Evolutionary conservation across 2,888 invertebrate species (phyloP).

Genomic region (Xylota segnis): DNA sequence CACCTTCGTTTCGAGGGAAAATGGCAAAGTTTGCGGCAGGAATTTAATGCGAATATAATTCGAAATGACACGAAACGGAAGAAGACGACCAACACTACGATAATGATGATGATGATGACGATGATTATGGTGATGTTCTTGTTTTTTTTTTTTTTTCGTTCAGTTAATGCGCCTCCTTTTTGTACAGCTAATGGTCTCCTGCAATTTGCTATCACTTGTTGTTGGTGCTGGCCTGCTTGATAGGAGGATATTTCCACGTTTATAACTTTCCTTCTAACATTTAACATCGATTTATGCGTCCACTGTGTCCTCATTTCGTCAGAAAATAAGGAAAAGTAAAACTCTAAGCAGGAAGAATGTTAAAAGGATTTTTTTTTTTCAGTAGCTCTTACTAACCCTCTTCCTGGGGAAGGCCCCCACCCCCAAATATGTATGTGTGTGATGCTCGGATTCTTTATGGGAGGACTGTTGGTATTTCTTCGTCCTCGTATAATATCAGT

Average conservation of each 20-base stretch:
- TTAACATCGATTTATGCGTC: slow-evolving; percentile 62
- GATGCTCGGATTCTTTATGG: slow-evolving; percentile 49
- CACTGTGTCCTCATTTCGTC: slow-evolving; percentile 46
- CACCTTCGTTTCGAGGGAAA: slow-evolving; percentile 14
- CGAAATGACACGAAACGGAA: slow-evolving; percentile 51
- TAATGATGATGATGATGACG: slow-evolving; percentile 21
- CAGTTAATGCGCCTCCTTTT: slow-evolving; percentile 45
- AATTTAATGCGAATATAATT: slow-evolving; percentile 59
- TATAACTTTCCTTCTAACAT: slow-evolving; percentile 46
- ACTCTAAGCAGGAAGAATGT: slow-evolving; percentile 46
- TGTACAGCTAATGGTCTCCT: slow-evolving; percentile 51
- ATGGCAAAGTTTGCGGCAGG: slow-evolving; percentile 34
- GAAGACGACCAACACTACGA: slow-evolving; percentile 20
- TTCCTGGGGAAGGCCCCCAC: slow-evolving; percentile 7
- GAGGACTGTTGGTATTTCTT: slow-evolving; percentile 48
- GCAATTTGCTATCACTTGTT: slow-evolving; percentile 61
- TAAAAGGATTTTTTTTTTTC: slow-evolving; percentile 59
- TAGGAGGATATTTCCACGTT: slow-evolving; percentile 27
- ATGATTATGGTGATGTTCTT: slow-evolving; percentile 42
- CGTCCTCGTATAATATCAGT: slow-evolving; percentile 34
- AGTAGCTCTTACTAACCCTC: slow-evolving; percentile 11
- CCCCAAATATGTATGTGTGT: slow-evolving; percentile 20
- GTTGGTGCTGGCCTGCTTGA: slow-evolving; percentile 27
- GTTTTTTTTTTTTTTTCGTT: slow-evolving; percentile 15
- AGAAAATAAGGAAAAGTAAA: slow-evolving; percentile 13